A percentile compares a stretch with the other conserved stretches of the same genome.
phyloP scores from a whole-genome alignment of 1,140 invertebrate species.

The Reticulitermes speratus region DNA sequence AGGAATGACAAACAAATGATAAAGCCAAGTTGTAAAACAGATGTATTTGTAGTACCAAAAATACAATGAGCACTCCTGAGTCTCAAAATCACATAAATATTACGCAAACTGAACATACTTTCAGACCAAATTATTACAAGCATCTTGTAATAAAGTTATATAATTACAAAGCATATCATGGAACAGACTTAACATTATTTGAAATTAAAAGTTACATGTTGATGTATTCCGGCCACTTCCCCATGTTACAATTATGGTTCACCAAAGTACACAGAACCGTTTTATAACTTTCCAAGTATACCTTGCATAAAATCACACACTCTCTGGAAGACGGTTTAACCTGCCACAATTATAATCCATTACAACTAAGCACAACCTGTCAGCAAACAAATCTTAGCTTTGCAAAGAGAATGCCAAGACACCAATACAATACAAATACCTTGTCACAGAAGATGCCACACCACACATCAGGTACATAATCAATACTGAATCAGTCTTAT shows the following conservation, averaged over 20 bases:
- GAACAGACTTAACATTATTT: background rate
- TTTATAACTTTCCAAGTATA: background rate
- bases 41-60: slow-evolving; percentile 9
- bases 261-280: background rate
- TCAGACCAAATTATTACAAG: background rate
- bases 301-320: background rate
- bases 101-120: background rate
- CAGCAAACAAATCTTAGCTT: background rate
- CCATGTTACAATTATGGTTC: background rate
- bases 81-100: background rate
- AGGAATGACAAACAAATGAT: background rate
- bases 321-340: background rate
- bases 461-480: background rate
- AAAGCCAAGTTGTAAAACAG: background rate
- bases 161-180: background rate
- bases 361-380: slow-evolving; percentile 11
- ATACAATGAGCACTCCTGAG: background rate
- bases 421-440: background rate
- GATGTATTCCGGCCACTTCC: background rate
- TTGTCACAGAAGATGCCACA: background rate
- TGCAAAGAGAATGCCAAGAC: slow-evolving; percentile 5
- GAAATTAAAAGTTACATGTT: background rate
- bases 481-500: slow-evolving; percentile 12
- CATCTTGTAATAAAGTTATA: background rate
- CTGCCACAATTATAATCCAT: background rate